These are phyloP conservation scores for Anastatus disparis DNA, from an alignment of 1,140 invertebrate genomes.

Conservation along the genomic window DNA sequence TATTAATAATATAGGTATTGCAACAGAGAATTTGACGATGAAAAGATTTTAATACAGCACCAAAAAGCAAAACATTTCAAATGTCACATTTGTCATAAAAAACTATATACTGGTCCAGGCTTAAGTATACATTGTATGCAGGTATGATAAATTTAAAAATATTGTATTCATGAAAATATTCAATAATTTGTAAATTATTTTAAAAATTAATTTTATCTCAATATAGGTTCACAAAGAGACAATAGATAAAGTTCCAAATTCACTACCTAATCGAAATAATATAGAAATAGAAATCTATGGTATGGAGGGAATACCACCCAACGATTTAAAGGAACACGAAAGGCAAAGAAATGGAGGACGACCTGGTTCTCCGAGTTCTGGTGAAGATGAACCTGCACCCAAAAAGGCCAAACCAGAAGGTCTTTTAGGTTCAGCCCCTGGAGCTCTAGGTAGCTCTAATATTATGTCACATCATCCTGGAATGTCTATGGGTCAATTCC, in stretches of 20 bases:
- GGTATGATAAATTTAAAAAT: conserved; percentile 66
- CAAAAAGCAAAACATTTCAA: conserved; percentile 99
- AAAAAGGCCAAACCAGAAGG: conserved; percentile 78
- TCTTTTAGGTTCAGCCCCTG: conserved; percentile 68
- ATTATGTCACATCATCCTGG: conserved; percentile 68
- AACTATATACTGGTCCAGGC: conserved; percentile 97
- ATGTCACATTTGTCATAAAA: conserved; percentile 99
- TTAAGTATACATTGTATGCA: conserved; percentile 99
- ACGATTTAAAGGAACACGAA: conserved; percentile 95
- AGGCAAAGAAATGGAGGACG: conserved; percentile 78
- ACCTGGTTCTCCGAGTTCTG: conserved; percentile 70
- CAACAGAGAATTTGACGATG: conserved; percentile 99
- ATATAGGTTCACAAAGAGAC: conserved; percentile 99
- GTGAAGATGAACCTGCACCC: conserved; percentile 81
- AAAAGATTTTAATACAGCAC: conserved; percentile 99
- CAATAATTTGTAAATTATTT: background rate
- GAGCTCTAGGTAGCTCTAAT: conserved; percentile 63
- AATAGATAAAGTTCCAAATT: conserved; percentile 99
- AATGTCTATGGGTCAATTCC: conserved; percentile 71
- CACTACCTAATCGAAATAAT: conserved; percentile 95
- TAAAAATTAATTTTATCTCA: conserved; percentile 50
- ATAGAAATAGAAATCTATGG: conserved; percentile 99
- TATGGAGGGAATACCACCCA: conserved; percentile 99
- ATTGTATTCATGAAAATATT: background rate
- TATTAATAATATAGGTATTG: conserved; percentile 85